Evolutionary conservation across 2,797 vertebrate species (phyloP), one percentile per base, ranked within the genome.

Genomic region (Enoplosus armatus): DNA sequence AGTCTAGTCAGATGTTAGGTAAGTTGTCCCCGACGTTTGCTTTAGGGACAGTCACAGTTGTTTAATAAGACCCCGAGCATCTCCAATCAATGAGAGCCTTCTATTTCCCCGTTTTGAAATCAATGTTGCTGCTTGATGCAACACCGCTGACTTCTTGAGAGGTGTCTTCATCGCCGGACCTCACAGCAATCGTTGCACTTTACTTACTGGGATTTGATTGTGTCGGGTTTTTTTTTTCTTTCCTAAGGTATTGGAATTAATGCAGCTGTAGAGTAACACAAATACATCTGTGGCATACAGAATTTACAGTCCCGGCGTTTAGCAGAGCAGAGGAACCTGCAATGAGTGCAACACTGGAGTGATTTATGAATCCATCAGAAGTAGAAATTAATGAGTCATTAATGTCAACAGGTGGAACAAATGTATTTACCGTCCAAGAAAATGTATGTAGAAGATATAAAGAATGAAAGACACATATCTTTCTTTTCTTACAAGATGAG

Each of bases 51-150:
- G 89, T 82, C 84, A 71, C 93, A 85, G 91, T 93, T 94, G 94
- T 95, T 95, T 95, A 96, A 96, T 95, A 96, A 95, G 95, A 96
- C 93, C 93, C 93, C 61, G 84, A 89, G 87, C 90, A 90, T 91
- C 87, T 90, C 76, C 84, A 83, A 96, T 96, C 95, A 95, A 96
- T 96, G 94, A 58, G 79, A 90, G 87, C 86, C 81, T 92, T 92
- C 90, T 89, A 90, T 90, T 89, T 90, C 84, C 75, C 83, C 47
- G 48, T 90, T 90, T 88, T 70, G 51, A 87, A 90, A 95, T 96
- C 95, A 93, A 95, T 96, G 91, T 5, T 10, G 54, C 85, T 18
- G 85, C 89, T 90, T 93, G 90, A 92, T 90, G 87, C 86, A 83
- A 88, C 85, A 18, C 84, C 6, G 85, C 81, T 79, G 89, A 91